These are phyloP conservation scores for Enoplosus armatus DNA, from an alignment of 2,797 vertebrate species.

Conservation along the genomic window DNA sequence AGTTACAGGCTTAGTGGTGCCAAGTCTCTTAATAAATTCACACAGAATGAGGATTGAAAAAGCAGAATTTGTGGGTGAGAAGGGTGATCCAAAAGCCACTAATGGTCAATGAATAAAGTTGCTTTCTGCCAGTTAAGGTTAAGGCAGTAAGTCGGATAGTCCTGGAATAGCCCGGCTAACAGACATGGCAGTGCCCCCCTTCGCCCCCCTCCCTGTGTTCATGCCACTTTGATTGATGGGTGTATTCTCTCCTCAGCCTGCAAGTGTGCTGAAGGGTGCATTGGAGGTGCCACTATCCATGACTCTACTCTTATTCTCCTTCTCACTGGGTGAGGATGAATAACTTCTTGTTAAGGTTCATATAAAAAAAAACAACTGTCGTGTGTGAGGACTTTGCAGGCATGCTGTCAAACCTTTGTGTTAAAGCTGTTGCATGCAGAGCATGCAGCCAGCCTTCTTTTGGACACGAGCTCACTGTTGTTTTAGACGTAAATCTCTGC, in stretches of 20 bases:
- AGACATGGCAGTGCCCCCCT: not conserved
- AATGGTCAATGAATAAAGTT: conserved; percentile 34
- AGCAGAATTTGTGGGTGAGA: not conserved
- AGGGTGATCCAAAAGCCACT: conserved; percentile 30
- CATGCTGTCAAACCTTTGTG: conserved; percentile 17
- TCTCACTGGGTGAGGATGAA: conserved; percentile 5
- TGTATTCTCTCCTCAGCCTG: conserved; percentile 65
- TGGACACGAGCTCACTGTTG: conserved; percentile 24
- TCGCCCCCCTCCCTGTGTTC: not conserved
- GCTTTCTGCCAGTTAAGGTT: conserved; percentile 29
- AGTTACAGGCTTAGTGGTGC: conserved; percentile 59
- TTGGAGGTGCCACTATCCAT: conserved; percentile 41
- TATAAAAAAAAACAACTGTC: not conserved
- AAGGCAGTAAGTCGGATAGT: conserved; percentile 26
- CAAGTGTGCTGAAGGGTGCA: conserved; percentile 26
- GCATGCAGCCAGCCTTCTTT: conserved; percentile 1
- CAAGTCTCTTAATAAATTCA: conserved; percentile 71
- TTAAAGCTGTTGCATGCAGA: conserved; percentile 24
- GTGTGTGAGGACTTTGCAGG: conserved; percentile 19
- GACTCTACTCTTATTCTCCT: conserved; percentile 42
- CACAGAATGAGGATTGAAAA: conserved; percentile 51
- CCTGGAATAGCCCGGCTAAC: conserved; percentile 45
- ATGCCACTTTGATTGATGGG: conserved; percentile 51
- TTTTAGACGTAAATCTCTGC: conserved; percentile 56
- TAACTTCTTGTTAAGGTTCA: conserved; percentile 31